Evolutionary conservation across 2,113 vertebrate species (phyloP).

Genomic region (Pedetes capensis): DNA sequence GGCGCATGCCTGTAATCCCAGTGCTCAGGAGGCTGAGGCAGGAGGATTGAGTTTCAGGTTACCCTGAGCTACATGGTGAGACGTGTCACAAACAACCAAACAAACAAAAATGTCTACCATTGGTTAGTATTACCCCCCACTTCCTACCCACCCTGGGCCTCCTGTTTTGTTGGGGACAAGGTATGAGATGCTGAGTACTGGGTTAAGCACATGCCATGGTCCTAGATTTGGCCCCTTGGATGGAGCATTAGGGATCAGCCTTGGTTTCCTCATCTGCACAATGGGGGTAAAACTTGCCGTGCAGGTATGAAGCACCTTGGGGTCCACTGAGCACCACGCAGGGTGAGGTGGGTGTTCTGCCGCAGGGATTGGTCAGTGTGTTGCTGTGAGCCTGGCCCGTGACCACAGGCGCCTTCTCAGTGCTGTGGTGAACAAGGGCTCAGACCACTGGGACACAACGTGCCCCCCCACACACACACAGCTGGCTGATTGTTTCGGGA

Average conservation of each 20-base stretch:
- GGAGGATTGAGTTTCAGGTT: too few species aligned
- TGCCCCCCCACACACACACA: too few species aligned
- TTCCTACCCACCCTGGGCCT: not conserved
- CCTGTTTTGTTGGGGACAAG: not conserved
- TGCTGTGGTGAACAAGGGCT: not conserved
- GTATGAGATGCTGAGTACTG: not conserved
- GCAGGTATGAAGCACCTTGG: fast-evolving
- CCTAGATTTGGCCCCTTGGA: not conserved
- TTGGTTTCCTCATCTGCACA: not conserved
- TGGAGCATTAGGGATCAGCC: not conserved
- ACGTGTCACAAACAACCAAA: too few species aligned
- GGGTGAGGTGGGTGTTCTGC: not conserved
- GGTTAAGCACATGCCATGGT: not conserved
- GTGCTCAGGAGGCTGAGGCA: too few species aligned
- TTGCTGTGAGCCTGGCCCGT: not conserved
- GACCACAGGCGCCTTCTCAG: fast-evolving
- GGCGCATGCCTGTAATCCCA: too few species aligned
- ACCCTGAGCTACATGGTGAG: too few species aligned
- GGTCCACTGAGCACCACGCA: fast-evolving
- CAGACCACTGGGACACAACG: too few species aligned
- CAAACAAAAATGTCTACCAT: too few species aligned
- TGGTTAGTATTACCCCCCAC: not conserved
- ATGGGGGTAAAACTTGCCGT: not conserved
- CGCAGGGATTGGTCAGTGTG: not conserved
- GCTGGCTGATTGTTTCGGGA: too few species aligned